Evolutionary conservation across 1,140 invertebrate genomes (phyloP).

Genomic region (Parapsyche elsis): DNA sequence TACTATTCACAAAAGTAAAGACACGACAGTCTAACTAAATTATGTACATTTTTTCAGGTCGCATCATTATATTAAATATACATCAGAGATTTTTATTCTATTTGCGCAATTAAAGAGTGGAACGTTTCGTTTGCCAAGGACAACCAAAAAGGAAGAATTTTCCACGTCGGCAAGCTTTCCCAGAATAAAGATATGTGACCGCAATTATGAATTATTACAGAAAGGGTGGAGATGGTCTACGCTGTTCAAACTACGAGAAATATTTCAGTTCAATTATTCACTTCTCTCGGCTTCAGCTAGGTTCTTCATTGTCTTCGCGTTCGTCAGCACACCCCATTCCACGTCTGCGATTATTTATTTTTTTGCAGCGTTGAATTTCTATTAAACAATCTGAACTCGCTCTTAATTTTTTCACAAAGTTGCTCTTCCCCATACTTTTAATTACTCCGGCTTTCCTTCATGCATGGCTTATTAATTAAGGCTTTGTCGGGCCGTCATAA

Average conservation of each 20-base stretch:
- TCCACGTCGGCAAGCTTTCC: neutral
- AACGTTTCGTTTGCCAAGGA: neutral
- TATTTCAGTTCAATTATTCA: slow-evolving; percentile 7
- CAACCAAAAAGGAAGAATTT: neutral
- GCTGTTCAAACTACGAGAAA: neutral
- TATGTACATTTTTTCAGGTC: too few species aligned
- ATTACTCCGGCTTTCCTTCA: slow-evolving; percentile 55
- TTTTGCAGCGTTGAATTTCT: slow-evolving; percentile 18
- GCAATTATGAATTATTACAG: slow-evolving; percentile 38
- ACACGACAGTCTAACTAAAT: too few species aligned
- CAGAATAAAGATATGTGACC: neutral
- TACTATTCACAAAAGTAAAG: too few species aligned
- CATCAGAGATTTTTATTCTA: too few species aligned
- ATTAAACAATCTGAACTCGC: slow-evolving; percentile 46
- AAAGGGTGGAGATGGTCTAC: neutral
- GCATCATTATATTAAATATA: too few species aligned
- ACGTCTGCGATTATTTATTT: neutral
- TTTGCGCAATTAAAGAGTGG: neutral
- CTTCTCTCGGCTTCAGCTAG: neutral
- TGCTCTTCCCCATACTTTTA: slow-evolving; percentile 52
- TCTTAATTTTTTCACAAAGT: slow-evolving; percentile 54
- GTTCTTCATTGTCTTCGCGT: neutral
- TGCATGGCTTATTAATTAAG: slow-evolving; percentile 56
- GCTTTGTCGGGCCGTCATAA: slow-evolving; percentile 50
- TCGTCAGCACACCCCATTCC: neutral